Evolutionary conservation across 2,113 vertebrate species (phyloP).

Genomic region (Crotophaga sulcirostris): DNA sequence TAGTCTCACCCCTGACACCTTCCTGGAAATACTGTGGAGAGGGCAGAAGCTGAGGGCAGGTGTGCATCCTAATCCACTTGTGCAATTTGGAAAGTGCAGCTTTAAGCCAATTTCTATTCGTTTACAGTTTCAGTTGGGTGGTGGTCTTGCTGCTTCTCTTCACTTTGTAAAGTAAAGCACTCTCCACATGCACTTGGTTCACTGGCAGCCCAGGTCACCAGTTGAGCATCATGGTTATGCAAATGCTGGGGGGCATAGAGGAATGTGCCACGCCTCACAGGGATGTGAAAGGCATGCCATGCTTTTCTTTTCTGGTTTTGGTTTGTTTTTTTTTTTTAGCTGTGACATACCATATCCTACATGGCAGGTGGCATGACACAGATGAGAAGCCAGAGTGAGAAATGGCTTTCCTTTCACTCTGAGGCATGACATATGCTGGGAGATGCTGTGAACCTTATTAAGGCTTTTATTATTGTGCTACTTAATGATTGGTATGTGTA

Average conservation of each 20-base stretch:
- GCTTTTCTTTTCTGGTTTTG: background rate
- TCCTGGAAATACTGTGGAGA: background rate
- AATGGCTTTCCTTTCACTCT: constrained; percentile 5
- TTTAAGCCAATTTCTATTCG: background rate
- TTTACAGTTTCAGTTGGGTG: background rate
- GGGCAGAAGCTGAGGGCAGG: background rate
- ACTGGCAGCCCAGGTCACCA: background rate
- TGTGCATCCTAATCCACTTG: background rate
- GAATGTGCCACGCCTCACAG: background rate
- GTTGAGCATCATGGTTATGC: fast-evolving
- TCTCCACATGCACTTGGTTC: background rate
- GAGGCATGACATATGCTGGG: background rate
- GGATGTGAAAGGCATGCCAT: background rate
- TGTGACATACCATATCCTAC: background rate
- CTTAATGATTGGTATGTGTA: background rate
- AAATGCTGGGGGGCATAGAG: fast-evolving
- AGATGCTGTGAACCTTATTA: background rate
- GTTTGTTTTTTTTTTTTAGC: background rate
- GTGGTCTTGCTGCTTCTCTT: background rate
- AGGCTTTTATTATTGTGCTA: background rate
- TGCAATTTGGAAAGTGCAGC: background rate
- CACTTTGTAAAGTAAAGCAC: background rate
- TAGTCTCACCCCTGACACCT: background rate
- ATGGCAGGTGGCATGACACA: background rate
- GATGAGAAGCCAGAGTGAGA: background rate